Conservation (phyloP, 2,797 vertebrate genomes). For the Poeciliopsis paucimaculata region DNA sequence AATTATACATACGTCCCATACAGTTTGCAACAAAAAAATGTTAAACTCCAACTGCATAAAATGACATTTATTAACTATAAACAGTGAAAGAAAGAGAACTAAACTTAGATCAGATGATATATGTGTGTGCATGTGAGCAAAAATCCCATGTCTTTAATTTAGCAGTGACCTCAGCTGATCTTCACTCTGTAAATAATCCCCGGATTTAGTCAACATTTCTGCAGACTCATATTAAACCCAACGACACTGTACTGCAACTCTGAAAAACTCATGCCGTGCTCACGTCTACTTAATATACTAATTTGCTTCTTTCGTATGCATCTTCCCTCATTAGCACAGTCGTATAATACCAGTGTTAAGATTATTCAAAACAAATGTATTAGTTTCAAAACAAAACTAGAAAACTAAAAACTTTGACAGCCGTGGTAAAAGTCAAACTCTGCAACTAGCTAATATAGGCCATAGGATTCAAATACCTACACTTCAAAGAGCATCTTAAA, state of each 20-base stretch:
- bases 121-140: not conserved
- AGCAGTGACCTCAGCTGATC: slow-evolving; percentile 27
- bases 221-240: slow-evolving; percentile 45
- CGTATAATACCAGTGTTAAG: not conserved
- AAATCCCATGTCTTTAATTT: slow-evolving; percentile 26
- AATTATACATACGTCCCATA: not conserved
- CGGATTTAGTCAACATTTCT: slow-evolving; percentile 51
- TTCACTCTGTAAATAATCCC: slow-evolving; percentile 44
- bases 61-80: slow-evolving; percentile 1
- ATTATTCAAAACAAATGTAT: not conserved
- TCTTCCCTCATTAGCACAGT: not conserved
- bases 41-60: not conserved
- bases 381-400: slow-evolving; percentile 28
- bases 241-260: slow-evolving; percentile 15
- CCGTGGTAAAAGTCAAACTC: not conserved
- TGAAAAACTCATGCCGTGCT: slow-evolving; percentile 9
- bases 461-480: slow-evolving; percentile 15
- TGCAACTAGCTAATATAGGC: slow-evolving; percentile 4
- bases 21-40: not conserved
- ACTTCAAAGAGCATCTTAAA: slow-evolving; percentile 5
- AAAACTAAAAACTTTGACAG: not conserved
- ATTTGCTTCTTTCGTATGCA: not conserved
- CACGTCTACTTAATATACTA: not conserved
- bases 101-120: not conserved
- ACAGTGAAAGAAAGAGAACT: not conserved